phyloP scores from a whole-genome alignment of 23 tunicate genomes.

The Oikopleura vanhoeffeni region DNA sequence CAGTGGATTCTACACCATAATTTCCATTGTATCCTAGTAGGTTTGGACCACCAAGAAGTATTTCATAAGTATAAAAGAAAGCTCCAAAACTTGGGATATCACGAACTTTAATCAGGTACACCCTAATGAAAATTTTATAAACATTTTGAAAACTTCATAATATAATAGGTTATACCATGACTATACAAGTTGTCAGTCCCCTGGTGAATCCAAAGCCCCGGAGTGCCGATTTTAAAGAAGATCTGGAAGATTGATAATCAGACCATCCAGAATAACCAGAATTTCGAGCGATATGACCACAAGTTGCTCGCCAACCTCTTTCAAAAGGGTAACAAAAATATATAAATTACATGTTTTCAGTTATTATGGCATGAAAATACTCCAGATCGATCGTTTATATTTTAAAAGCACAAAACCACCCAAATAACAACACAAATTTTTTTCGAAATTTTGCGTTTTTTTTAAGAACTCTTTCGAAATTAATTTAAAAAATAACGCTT shows the following conservation, averaged over 20 bases:
- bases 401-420: too few relatives aligned
- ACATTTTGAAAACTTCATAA: too few relatives aligned
- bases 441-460: too few relatives aligned
- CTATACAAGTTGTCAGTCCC: background rate
- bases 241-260: background rate
- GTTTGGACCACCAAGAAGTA: constrained; percentile 18
- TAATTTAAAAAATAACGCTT: too few relatives aligned
- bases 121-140: too few relatives aligned
- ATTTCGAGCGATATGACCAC: background rate
- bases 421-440: too few relatives aligned
- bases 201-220: background rate
- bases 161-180: too few relatives aligned
- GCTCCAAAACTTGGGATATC: constrained; percentile 90
- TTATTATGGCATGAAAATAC: too few relatives aligned
- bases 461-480: too few relatives aligned
- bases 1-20: background rate
- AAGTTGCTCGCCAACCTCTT: background rate
- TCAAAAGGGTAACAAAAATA: too few relatives aligned
- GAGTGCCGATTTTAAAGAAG: background rate
- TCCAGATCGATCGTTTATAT: too few relatives aligned
- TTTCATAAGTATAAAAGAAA: constrained; percentile 61
- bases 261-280: background rate
- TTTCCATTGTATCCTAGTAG: background rate
- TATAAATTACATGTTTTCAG: too few relatives aligned
- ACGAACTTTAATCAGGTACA: constrained; percentile 27